phyloP scores from a whole-genome alignment of 2,888 invertebrate genomes.

The Lasius fuliginosus region DNA sequence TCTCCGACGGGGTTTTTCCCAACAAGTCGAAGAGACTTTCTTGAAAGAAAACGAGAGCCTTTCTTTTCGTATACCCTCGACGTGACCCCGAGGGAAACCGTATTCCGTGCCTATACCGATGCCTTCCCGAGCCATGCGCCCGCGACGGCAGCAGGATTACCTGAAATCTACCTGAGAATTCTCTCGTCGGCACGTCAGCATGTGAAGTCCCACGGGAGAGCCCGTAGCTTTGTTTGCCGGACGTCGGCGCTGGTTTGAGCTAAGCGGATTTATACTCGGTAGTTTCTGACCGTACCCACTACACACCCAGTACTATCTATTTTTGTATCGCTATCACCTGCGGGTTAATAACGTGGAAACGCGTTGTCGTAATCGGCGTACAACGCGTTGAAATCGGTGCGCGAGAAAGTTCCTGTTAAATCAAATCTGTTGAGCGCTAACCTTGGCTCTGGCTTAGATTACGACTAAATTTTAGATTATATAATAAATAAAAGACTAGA shows the following conservation, averaged over 20 bases:
- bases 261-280: slow-evolving; percentile 83
- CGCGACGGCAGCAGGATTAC: slow-evolving; percentile 73
- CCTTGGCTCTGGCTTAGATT: neutral
- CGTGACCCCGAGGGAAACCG: slow-evolving; percentile 44
- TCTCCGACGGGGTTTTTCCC: neutral
- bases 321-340: slow-evolving; percentile 71
- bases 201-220: slow-evolving; percentile 80
- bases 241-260: slow-evolving; percentile 74
- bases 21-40: slow-evolving; percentile 16
- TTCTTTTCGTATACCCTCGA: slow-evolving; percentile 34
- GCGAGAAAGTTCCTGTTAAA: slow-evolving; percentile 8
- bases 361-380: slow-evolving; percentile 65
- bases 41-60: slow-evolving; percentile 30
- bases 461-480: neutral
- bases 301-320: slow-evolving; percentile 46
- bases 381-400: neutral
- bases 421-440: neutral
- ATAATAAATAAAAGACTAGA: neutral
- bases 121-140: slow-evolving; percentile 60
- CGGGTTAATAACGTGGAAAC: slow-evolving; percentile 77
- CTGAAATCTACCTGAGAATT: slow-evolving; percentile 82
- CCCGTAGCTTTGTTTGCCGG: slow-evolving; percentile 80
- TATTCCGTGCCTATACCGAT: slow-evolving; percentile 38
- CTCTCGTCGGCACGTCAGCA: slow-evolving; percentile 76
- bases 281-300: slow-evolving; percentile 74